Evolutionary conservation across 2,797 vertebrate species (phyloP).

Genomic region (Phataginus tricuspis): DNA sequence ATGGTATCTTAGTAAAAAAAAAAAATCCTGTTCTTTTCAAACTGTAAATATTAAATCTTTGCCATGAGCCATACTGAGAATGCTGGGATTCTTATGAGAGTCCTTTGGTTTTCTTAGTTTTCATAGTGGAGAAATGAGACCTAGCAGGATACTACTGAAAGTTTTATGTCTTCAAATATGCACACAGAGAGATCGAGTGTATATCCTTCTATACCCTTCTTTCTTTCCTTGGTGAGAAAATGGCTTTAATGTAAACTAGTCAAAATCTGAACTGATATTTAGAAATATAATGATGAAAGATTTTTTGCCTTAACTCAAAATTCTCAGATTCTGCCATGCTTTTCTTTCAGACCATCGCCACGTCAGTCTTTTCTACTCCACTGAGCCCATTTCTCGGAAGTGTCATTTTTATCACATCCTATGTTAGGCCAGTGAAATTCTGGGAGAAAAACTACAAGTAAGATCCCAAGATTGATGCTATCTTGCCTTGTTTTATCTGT

Average conservation of each 20-base stretch:
- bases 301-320: conserved; percentile 84
- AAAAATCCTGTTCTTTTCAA: background rate
- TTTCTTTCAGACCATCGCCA: conserved; percentile 94
- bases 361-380: conserved; percentile 95
- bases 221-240: background rate
- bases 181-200: too few relatives aligned
- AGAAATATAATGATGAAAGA: background rate
- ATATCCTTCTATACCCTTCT: background rate
- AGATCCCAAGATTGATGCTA: conserved; percentile 76
- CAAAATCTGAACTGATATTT: background rate
- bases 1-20: background rate
- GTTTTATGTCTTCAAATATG: background rate
- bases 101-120: background rate
- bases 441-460: conserved; percentile 99
- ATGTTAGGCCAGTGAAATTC: conserved; percentile 95
- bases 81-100: background rate
- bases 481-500: background rate
- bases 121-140: background rate
- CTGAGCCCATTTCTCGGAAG: conserved; percentile 97
- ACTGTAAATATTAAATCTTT: background rate
- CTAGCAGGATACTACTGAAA: background rate
- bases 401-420: conserved; percentile 97
- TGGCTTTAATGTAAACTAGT: background rate
- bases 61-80: background rate
- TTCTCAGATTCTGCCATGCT: conserved; percentile 96